Base-by-base conservation (phyloP, 2,888 invertebrate species). In the Ochropleura plecta region DNA sequence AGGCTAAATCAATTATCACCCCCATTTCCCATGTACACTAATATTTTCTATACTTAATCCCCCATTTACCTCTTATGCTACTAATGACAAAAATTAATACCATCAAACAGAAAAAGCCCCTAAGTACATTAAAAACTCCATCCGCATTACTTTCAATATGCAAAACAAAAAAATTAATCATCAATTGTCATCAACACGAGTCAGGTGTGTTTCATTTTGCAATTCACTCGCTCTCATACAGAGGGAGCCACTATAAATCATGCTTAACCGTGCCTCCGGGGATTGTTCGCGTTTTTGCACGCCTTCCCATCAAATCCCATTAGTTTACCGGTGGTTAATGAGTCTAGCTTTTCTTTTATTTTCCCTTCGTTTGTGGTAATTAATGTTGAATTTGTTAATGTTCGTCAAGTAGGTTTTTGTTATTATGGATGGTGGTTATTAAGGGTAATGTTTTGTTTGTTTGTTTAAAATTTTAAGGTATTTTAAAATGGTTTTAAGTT, bases 251-350 rank as follows among this genome's bases (percentile, higher is more conserved):
- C 83, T 83, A 90, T 91, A 90, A 92, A 92, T 92, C 91, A 91
- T 90, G 84, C 86, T 88, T 88, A 90, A 90, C 86, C 87, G 85
- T 86, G 85, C 88, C 89, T 88, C 83, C 82, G 89, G 89, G 91
- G 86, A 87, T 88, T 81, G 88, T 82, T 84, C 82, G 87, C 84
- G 89, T 91, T 91, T 92, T 92, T 91, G 87, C 89, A 75, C 83
- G 82, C 86, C 81, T 87, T 91, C 89, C 91, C 91, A 92, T 86
- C 86, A 86, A 86, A 86, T 80, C 82, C 86, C 84, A 86, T 86
- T 86, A 86, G 86, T 84, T 86, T 85, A 75, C 80, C 79, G 44
- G 68, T 74, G 76, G 82, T 90, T 90, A 91, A 91, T 90, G 91
- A 91, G 90, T 88, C 89, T 86, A 88, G 85, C 86, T 84, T 89